These are phyloP conservation scores for Phymanthus crucifer DNA, from an alignment of 92 coral and sea anemone species.

Conservation along the genomic window DNA sequence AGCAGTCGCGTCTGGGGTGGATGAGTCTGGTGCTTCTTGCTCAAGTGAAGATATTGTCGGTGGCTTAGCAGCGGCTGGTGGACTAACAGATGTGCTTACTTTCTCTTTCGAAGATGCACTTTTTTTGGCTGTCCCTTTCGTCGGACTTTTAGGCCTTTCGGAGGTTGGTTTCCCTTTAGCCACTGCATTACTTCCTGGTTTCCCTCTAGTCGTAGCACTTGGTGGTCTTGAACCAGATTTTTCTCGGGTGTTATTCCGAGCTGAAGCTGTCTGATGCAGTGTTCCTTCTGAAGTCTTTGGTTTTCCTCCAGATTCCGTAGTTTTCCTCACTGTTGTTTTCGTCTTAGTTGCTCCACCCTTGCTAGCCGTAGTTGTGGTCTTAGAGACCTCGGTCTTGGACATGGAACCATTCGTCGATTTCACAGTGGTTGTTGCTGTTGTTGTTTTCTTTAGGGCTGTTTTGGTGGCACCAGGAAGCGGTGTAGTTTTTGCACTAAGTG, in stretches of 20 bases:
- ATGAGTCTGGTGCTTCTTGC: background rate
- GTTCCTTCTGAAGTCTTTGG: conserved; percentile 38
- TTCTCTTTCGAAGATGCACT: conserved; percentile 30
- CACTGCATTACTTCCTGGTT: conserved; percentile 29
- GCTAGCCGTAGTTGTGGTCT: conserved; percentile 48
- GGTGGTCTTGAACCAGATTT: conserved; percentile 14
- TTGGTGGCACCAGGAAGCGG: conserved; percentile 37
- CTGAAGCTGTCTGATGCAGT: conserved; percentile 24
- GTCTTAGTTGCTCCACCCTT: conserved; percentile 45
- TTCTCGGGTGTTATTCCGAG: conserved; percentile 27
- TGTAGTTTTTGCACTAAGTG: conserved; percentile 49
- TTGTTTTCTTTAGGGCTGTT: conserved; percentile 44
- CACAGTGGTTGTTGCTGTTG: conserved; percentile 11
- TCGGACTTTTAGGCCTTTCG: conserved; percentile 35
- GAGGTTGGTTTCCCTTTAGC: conserved; percentile 31
- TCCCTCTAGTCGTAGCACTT: conserved; percentile 32
- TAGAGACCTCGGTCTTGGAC: conserved; percentile 43
- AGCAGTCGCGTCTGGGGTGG: conserved; percentile 13
- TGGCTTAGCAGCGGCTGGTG: conserved; percentile 19
- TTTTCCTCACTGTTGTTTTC: conserved; percentile 61
- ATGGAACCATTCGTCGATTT: conserved; percentile 39
- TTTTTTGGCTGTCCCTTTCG: conserved; percentile 31
- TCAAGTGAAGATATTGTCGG: background rate
- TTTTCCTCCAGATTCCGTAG: conserved; percentile 17
- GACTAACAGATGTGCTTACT: conserved; percentile 13